Evolutionary conservation across 2,797 vertebrate genomes (phyloP), one percentile per base, ranked within the genome.

Genomic region (Threskiornis aethiopicus): DNA sequence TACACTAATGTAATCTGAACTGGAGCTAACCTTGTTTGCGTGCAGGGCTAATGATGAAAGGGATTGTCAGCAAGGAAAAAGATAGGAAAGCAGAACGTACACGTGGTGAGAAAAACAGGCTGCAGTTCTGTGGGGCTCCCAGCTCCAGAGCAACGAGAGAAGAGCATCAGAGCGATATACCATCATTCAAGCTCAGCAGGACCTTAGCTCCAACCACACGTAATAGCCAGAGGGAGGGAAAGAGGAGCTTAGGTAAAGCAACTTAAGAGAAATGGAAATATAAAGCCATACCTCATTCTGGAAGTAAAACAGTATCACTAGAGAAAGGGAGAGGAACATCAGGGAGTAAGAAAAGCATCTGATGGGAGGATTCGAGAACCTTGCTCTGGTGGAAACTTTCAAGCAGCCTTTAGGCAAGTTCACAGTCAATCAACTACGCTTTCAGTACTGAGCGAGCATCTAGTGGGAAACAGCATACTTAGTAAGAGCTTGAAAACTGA

Each of bases 1-100:
- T 67, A 35, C 84, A 14, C 82, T 93, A 91, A 97, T 92, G 82
- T 82, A 87, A 90, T 76, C 83, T 90, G 47, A 87, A 84, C 71
- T 19, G 59, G 37, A 73, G 69, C 73, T 94, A 94, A 96, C 66
- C 92, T 94, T 79, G 86, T 94, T 95, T 95, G 95, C 9, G 41
- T 6, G 59, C 84, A 62, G 79, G n/a, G 73, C 81, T 58, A 58
- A 92, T 62, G 96, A 84, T 80, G 87, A 69, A 85, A 90, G 71
- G 58, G 71, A 21, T 11, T 89, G 89, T 54, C 78, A 90, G 79
- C 82, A 81, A 52, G 91, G 73, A 37, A 59, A 44, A 54, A 87
- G 84, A 91, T 47, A 90, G 94, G 79, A 78, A 75, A 97, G 44
- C 76, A 91, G 71, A 92, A 83, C 1, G 10, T 9, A 81, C 20